Percentiles rank a stretch among this genome's conserved stretches.
phyloP scores from a whole-genome alignment of 2,113 vertebrate species.

The Glaucomys volans region DNA sequence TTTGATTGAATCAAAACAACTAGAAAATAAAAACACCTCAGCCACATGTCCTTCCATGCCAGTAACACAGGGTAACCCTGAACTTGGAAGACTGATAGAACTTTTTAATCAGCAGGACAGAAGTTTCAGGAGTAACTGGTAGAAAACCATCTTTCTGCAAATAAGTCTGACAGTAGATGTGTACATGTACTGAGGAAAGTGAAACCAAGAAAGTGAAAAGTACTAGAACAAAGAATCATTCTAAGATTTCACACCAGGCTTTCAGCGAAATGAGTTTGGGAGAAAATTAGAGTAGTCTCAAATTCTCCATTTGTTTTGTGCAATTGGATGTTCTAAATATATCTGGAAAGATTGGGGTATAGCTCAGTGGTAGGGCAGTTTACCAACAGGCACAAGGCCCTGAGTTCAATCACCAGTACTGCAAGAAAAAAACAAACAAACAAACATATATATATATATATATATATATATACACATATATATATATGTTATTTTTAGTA shows the following conservation, averaged over 20 bases:
- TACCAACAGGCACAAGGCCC: too few relatives aligned
- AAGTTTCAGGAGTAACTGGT: slow-evolving; percentile 9
- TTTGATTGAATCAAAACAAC: slow-evolving; percentile 53
- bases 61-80: not conserved
- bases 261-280: slow-evolving; percentile 3
- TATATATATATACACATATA: too few relatives aligned
- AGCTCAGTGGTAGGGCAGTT: not conserved
- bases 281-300: not conserved
- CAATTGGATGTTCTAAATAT: not conserved
- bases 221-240: not conserved
- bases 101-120: not conserved
- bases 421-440: not conserved
- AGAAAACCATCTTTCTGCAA: slow-evolving; percentile 50
- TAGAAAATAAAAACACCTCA: slow-evolving; percentile 49
- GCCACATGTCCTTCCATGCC: slow-evolving; percentile 26
- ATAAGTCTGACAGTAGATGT: not conserved
- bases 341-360: not conserved
- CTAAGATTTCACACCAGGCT: not conserved
- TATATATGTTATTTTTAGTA: not conserved
- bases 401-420: not conserved
- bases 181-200: not conserved
- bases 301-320: not conserved
- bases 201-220: not conserved
- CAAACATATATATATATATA: too few relatives aligned
- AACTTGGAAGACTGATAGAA: not conserved